Base-by-base conservation (phyloP, 2,797 vertebrate species). In the Phalloptychus januarius region DNA sequence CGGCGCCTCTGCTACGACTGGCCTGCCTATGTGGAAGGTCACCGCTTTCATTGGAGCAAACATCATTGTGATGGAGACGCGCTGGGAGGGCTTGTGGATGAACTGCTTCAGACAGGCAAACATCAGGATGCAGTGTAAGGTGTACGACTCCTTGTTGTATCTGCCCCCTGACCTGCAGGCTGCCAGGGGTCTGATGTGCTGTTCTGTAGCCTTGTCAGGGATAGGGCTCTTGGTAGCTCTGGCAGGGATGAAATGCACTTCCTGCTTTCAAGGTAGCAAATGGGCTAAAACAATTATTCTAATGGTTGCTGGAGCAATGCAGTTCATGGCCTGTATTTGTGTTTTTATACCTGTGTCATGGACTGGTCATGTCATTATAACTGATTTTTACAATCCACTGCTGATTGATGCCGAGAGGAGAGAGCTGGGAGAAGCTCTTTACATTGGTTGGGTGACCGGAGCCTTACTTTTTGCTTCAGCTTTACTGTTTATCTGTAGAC, bases 51-150 rank as follows among this genome's bases (percentile, higher is more conserved):
- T 97, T 0, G 97, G 94, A 0, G 95, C 92, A 85, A 98, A 98
- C 90, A 97, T 99, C 6, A 95, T 99, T 10, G 95, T 97, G 46
- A 98, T 98, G 79, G 98, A 99, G 85, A 97, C 91, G 0, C 86
- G 96, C 71, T 99, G 96, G 95, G 97, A 99, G 90, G 98, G 98
- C 3, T 86, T 99, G 79, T 99, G 98, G 98, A 97, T 98, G 97
- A 97, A 96, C 88, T 99, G 98, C 85, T 85, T 90, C 79, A 91
- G 95, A 28, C 97, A 99, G 65, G 95, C 95, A 76, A 96, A 95
- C 86, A 92, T 96, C 83, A 89, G 95, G 72, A 94, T 98, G 95
- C 97, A 99, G 90, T 99, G 98, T 77, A 97, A 98, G 87, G 94
- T 96, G 77, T 97, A 99, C 0, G 93, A 95, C 80, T 98, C 98